Evolutionary conservation across 2,888 invertebrate species (phyloP).

Genomic region (Sphaerophoria rueppellii): DNA sequence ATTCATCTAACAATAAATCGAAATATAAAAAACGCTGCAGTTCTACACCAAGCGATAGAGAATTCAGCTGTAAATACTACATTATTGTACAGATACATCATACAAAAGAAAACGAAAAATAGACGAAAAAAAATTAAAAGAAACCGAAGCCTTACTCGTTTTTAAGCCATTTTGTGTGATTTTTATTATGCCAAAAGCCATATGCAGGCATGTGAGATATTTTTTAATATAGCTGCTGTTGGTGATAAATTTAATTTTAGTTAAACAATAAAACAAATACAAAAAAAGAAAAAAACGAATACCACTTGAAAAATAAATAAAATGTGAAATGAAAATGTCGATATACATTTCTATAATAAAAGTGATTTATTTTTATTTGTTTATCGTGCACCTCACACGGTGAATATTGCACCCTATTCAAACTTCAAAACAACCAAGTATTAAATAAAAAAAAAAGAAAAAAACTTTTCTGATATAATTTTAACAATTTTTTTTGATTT

Average conservation of each 20-base stretch:
- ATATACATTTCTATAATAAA: slow-evolving; percentile 9
- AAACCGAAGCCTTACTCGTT: slow-evolving; percentile 68
- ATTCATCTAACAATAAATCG: too few species aligned
- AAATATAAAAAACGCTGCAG: too few species aligned
- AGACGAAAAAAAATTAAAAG: slow-evolving; percentile 15
- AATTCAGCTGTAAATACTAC: too few species aligned
- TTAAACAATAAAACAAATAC: slow-evolving; percentile 33
- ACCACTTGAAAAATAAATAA: slow-evolving; percentile 38
- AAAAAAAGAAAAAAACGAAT: slow-evolving; percentile 1
- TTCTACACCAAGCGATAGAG: too few species aligned
- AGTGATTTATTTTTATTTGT: slow-evolving; percentile 35
- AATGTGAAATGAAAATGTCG: slow-evolving; percentile 42
- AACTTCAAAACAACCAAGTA: not conserved
- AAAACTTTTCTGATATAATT: slow-evolving; percentile 57
- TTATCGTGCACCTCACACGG: slow-evolving; percentile 57
- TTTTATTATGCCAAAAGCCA: slow-evolving; percentile 66
- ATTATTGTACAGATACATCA: not conserved
- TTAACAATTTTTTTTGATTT: slow-evolving; percentile 59
- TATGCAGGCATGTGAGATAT: slow-evolving; percentile 66
- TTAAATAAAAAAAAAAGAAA: not conserved
- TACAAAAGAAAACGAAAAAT: not conserved
- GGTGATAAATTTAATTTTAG: slow-evolving; percentile 67
- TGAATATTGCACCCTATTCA: not conserved
- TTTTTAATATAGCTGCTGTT: slow-evolving; percentile 67
- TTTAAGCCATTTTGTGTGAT: slow-evolving; percentile 58